These are phyloP conservation scores for Jacana jacana DNA, from an alignment of 2,113 vertebrate genomes.

Conservation along the genomic window DNA sequence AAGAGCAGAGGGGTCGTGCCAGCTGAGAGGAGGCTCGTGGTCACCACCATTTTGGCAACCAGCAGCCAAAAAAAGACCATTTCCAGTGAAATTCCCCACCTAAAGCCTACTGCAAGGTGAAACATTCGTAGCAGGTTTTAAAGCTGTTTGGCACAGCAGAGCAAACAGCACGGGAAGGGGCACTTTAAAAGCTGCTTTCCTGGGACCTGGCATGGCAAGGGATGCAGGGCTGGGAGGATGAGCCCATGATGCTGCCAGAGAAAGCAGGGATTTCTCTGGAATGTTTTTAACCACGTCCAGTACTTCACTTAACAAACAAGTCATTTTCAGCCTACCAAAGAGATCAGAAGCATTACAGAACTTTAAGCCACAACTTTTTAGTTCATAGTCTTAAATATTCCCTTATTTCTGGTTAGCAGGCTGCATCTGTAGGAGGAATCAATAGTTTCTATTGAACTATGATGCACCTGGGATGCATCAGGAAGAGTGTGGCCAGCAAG, in stretches of 20 bases:
- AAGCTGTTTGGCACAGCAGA: background rate
- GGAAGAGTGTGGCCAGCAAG: no score
- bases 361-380: background rate
- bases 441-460: background rate
- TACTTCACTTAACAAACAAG: background rate
- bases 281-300: no score
- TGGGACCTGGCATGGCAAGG: background rate
- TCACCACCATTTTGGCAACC: background rate
- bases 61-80: background rate
- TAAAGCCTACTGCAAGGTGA: no score
- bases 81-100: background rate
- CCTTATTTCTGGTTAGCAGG: background rate
- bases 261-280: background rate
- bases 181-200: no score
- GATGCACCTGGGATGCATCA: no score
- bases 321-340: no score
- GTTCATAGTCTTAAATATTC: background rate
- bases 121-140: background rate
- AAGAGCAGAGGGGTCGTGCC: background rate
- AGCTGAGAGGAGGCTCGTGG: background rate
- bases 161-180: background rate
- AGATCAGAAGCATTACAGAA: background rate
- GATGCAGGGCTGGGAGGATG: background rate
- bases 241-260: background rate
- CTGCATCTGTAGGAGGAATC: background rate